Evolutionary conservation across 2,888 invertebrate genomes (phyloP).

Genomic region (Hyalella azteca): DNA sequence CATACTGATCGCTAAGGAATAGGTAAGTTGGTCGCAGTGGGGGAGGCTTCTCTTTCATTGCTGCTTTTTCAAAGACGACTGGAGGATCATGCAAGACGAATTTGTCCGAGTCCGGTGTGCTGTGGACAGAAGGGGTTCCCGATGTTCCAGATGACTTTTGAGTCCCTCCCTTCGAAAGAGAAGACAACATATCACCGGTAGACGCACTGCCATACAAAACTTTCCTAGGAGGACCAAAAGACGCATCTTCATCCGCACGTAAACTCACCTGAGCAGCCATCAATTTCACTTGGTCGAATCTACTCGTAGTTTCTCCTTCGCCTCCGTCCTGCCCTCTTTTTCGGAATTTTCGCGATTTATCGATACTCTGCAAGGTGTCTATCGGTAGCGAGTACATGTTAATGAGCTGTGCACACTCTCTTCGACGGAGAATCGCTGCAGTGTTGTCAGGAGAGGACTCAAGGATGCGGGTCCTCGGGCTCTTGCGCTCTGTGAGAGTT

Average conservation of each 20-base stretch:
- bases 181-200: conserved; percentile 49
- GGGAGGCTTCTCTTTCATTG: conserved; percentile 45
- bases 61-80: conserved; percentile 55
- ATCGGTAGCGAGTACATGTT: conserved; percentile 57
- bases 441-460: conserved; percentile 52
- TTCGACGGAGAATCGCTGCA: conserved; percentile 45
- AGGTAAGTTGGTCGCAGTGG: conserved; percentile 31
- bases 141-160: conserved; percentile 20
- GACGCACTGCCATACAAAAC: conserved; percentile 56
- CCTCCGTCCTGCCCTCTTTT: conserved; percentile 50
- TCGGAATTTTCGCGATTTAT: conserved; percentile 51
- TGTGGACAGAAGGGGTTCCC: conserved; percentile 26
- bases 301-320: conserved; percentile 33
- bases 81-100: conserved; percentile 54
- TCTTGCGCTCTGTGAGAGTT: conserved; percentile 38
- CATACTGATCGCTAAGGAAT: conserved; percentile 21
- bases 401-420: conserved; percentile 54
- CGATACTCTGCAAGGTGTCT: conserved; percentile 50
- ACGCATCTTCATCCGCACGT: conserved; percentile 44
- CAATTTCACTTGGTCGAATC: conserved; percentile 55
- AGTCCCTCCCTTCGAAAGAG: conserved; percentile 41
- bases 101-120: conserved; percentile 56
- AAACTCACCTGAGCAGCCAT: conserved; percentile 54
- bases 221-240: conserved; percentile 51
- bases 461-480: conserved; percentile 45